Percentiles rank a stretch among this genome's conserved stretches.
Conservation (phyloP, 2,888 invertebrate species). For the Diaprepes abbreviatus region DNA sequence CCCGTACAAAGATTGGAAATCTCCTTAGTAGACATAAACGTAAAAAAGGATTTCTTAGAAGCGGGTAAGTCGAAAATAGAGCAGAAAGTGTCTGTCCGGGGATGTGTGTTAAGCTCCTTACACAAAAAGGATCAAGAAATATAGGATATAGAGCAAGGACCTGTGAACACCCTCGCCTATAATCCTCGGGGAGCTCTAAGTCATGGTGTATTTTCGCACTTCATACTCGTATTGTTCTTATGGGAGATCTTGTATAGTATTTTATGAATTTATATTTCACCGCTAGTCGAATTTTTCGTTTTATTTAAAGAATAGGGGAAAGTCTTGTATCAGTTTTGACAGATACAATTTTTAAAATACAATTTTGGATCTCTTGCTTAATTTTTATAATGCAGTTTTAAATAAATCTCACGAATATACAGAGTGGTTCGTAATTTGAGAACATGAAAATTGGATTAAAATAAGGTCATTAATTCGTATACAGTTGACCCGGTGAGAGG, state of each 20-base stretch:
- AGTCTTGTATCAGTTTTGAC: no score
- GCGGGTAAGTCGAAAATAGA: conserved; percentile 46
- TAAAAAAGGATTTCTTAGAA: conserved; percentile 32
- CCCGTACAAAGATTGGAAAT: conserved; percentile 10
- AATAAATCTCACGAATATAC: no score
- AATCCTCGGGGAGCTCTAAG: conserved; percentile 15
- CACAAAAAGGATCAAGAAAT: conserved; percentile 32
- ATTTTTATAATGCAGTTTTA: no score
- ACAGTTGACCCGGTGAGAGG: no score
- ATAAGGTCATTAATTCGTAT: no score
- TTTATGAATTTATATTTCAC: no score
- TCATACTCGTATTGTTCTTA: not conserved
- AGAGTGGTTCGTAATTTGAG: no score
- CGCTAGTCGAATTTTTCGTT: no score
- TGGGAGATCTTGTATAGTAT: not conserved
- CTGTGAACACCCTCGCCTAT: conserved; percentile 14
- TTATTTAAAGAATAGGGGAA: no score
- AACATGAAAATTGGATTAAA: no score
- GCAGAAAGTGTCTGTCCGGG: conserved; percentile 43
- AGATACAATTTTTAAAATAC: no score
- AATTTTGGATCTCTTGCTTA: no score
- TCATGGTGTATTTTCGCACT: conserved; percentile 23
- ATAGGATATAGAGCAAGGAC: conserved; percentile 22
- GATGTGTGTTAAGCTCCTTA: conserved; percentile 33
- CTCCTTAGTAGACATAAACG: conserved; percentile 23